Base-by-base conservation (phyloP, 2,888 invertebrate genomes). In the Drosophila pseudotakahashii region DNA sequence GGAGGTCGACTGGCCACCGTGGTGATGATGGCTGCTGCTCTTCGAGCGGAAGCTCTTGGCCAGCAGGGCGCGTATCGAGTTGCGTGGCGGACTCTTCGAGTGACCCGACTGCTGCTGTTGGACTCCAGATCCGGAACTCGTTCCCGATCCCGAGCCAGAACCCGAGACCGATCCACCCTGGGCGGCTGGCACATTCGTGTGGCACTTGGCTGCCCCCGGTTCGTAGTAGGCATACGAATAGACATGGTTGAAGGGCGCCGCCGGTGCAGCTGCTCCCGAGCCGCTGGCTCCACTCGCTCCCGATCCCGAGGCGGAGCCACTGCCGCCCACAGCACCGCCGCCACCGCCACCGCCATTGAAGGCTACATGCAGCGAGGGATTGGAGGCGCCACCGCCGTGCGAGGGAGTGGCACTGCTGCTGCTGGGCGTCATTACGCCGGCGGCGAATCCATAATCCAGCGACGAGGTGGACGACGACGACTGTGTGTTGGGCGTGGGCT, bases 181-280 rank as follows among this genome's bases (percentile, higher is more conserved):
- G 75, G 89, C 76, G 75, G 89, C 92, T 93, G 81, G 93, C 90
- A 95, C 93, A 81, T 95, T 94, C 71, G 94, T 94, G 82, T 94
- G 94, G 76, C 93, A 93, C 62, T 93, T 94, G 68, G 94, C 93
- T 2, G 94, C 94, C 7, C 94, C 94, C 0, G 94, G 94, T 89
- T 96, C 96, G 91, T 96, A 96, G 91, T 97, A 97, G 11, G 96
- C 97, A 92, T 97, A 97, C 30, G 96, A 96, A 91, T 97, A 97
- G 87, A 96, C 96, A 54, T 92, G 92, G 60, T 92, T 92, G 9
- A 89, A 88, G 4, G 91, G 90, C 9, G 80, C 70, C 4, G 74
- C 57, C 1, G 75, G 57, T 0, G 75, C 73, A 6, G 76, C 74
- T n/a, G 68, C 74, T 4, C 74, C 73, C 6, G 58, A 66, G 3